Evolutionary conservation across 2,888 invertebrate species (phyloP).

Genomic region (Protophormia terraenovae): DNA sequence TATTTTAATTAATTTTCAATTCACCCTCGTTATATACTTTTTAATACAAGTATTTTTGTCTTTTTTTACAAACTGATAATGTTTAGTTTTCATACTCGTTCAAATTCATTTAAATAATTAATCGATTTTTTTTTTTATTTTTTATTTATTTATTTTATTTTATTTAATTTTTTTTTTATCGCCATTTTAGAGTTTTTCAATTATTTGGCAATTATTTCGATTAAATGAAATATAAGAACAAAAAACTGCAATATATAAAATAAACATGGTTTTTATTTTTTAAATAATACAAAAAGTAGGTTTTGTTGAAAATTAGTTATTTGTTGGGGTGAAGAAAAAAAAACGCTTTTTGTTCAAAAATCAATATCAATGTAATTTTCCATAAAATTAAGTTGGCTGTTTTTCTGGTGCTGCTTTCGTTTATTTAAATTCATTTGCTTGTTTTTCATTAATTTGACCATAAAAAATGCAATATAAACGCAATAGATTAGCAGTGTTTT

Average conservation of each 20-base stretch:
- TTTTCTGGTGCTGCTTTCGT: neutral
- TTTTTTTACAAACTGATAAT: neutral
- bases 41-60: too few relatives aligned
- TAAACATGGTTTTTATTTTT: neutral
- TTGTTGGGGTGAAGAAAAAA: neutral
- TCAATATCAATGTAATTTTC: constrained; percentile 28
- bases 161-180: too few relatives aligned
- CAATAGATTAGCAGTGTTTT: too few relatives aligned
- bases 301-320: neutral
- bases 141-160: too few relatives aligned
- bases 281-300: too few relatives aligned
- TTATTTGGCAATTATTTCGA: constrained; percentile 29
- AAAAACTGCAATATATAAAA: neutral
- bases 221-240: neutral
- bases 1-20: too few relatives aligned
- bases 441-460: neutral
- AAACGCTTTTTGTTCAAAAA: neutral
- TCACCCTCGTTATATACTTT: too few relatives aligned
- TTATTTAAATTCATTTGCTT: neutral
- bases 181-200: too few relatives aligned
- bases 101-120: constrained; percentile 12
- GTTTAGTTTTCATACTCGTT: neutral
- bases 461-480: too few relatives aligned
- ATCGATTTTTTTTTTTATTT: neutral
- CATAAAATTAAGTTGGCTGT: constrained; percentile 3